Evolutionary conservation across 2,888 invertebrate genomes (phyloP).

Genomic region (Escarpia spicata): DNA sequence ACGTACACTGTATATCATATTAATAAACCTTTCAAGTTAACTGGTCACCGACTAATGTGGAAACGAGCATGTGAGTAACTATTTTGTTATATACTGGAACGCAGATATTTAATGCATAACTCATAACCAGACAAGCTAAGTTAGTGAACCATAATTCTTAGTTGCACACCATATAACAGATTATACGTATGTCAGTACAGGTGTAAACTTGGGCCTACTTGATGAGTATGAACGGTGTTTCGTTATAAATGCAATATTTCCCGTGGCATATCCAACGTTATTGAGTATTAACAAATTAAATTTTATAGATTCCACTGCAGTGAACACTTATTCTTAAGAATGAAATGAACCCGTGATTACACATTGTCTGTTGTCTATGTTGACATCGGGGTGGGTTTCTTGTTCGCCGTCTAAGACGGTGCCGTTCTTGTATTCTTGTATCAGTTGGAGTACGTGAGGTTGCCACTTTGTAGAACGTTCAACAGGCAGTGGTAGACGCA

Average conservation of each 20-base stretch:
- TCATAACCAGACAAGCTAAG: too few relatives aligned
- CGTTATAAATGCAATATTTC: too few relatives aligned
- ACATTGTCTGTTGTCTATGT: neutral
- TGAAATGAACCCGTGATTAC: neutral
- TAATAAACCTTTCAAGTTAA: neutral
- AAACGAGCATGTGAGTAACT: too few relatives aligned
- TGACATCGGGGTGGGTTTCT: neutral
- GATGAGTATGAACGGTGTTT: too few relatives aligned
- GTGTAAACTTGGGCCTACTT: too few relatives aligned
- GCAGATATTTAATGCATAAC: too few relatives aligned
- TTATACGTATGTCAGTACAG: too few relatives aligned
- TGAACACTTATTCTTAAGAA: neutral
- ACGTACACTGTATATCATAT: neutral
- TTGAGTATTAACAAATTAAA: neutral
- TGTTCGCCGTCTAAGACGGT: neutral
- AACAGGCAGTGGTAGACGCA: neutral
- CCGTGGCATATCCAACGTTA: too few relatives aligned
- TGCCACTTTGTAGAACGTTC: constrained; percentile 10
- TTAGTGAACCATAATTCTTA: too few relatives aligned
- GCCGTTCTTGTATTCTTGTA: neutral
- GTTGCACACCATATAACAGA: too few relatives aligned
- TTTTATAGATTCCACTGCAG: neutral
- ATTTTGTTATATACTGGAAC: too few relatives aligned
- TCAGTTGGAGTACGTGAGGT: neutral
- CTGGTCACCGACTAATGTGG: too few relatives aligned